phyloP scores from a whole-genome alignment of 2,113 vertebrate species.

The Notothenia rossii region DNA sequence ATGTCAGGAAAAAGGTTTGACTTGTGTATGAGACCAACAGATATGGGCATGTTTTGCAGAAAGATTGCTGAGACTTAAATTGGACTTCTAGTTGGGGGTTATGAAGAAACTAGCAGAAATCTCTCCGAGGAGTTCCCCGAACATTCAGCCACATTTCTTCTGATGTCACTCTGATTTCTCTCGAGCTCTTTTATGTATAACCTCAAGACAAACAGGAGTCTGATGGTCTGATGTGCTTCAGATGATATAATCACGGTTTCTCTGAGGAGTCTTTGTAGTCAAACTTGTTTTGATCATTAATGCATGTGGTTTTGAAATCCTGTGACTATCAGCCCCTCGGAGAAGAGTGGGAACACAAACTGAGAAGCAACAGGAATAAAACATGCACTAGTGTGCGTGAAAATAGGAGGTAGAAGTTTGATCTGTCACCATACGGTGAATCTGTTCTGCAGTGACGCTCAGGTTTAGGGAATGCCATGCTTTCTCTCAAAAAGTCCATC shows the following conservation, averaged over 20 bases:
- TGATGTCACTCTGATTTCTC: too few relatives aligned
- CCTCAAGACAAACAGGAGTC: neutral
- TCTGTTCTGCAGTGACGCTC: neutral
- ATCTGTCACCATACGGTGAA: too few relatives aligned
- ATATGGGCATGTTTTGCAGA: too few relatives aligned
- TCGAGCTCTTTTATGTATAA: neutral
- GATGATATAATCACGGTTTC: neutral
- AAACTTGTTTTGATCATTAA: neutral
- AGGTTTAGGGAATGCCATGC: too few relatives aligned
- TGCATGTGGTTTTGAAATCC: neutral
- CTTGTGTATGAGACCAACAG: too few relatives aligned
- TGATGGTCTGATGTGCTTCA: neutral
- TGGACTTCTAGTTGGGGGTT: too few relatives aligned
- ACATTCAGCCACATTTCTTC: too few relatives aligned
- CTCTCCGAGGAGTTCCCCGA: too few relatives aligned
- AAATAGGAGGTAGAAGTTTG: neutral
- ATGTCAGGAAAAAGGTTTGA: too few relatives aligned
- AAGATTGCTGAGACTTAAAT: too few relatives aligned
- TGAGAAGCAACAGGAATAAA: neutral
- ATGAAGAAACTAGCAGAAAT: too few relatives aligned
- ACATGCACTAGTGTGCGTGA: neutral
- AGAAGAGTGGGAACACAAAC: neutral
- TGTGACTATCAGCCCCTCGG: constrained; percentile 22
- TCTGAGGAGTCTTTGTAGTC: neutral
- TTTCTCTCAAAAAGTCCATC: too few relatives aligned